Percentiles rank a stretch among this genome's conserved stretches.
These are phyloP conservation scores for Zeuzera pyrina DNA, from an alignment of 2,888 invertebrate genomes.

Conservation along the genomic window DNA sequence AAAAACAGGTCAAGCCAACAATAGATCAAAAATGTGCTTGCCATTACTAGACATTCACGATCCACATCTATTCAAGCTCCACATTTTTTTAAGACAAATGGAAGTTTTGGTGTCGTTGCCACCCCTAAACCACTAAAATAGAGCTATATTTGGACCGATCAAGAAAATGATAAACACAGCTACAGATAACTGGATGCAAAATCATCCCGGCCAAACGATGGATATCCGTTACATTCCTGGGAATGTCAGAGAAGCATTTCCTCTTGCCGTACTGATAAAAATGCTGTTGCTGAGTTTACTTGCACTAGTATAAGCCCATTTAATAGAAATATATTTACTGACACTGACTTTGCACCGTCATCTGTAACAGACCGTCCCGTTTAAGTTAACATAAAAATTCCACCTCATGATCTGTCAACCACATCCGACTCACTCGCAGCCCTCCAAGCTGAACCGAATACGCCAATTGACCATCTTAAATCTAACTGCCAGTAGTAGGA, in stretches of 20 bases:
- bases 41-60: no score
- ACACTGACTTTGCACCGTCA: conserved; percentile 5
- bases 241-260: conserved; percentile 9
- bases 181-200: conserved; percentile 4
- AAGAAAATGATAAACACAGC: conserved; percentile 5
- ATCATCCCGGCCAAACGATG: conserved; percentile 5
- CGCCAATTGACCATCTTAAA: conserved; percentile 3
- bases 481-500: conserved; percentile 7
- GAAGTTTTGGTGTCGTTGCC: neutral
- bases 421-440: conserved; percentile 2
- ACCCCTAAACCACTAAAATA: conserved; percentile 10
- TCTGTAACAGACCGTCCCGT: conserved; percentile 8
- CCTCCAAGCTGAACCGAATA: conserved; percentile 6
- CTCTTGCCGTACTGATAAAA: conserved; percentile 8
- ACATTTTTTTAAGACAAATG: neutral
- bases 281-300: conserved; percentile 4
- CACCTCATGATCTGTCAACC: conserved; percentile 7
- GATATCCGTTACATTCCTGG: conserved; percentile 11
- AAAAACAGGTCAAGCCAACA: conserved; percentile 7
- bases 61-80: neutral
- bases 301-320: conserved; percentile 8
- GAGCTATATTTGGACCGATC: conserved; percentile 8
- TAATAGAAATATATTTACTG: conserved; percentile 9
- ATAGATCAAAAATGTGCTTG: conserved; percentile 3
- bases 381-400: conserved; percentile 5